Percentiles rank a stretch among this genome's conserved stretches.
phyloP scores from a whole-genome alignment of 2,113 vertebrate genomes.

The Egretta garzetta region DNA sequence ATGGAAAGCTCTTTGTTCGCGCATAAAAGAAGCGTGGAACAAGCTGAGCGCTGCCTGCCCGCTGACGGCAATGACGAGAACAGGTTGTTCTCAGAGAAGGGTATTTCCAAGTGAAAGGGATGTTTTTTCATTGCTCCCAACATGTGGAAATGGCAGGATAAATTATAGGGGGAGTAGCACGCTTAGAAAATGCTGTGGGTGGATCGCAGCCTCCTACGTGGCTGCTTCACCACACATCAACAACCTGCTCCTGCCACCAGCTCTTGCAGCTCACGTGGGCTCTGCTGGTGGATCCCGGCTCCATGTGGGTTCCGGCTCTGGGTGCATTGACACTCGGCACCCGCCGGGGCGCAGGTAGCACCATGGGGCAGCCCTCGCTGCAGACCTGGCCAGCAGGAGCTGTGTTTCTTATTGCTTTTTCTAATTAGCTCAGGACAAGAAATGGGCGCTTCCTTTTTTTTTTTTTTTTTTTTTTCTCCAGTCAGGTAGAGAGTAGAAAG shows the following conservation, averaged over 20 bases:
- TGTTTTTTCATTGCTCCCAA: constrained; percentile 40
- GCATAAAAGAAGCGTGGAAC: constrained; percentile 44
- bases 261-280: background rate
- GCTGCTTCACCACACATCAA: constrained; percentile 22
- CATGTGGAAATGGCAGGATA: constrained; percentile 45
- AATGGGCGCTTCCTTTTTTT: background rate
- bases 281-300: background rate
- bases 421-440: background rate
- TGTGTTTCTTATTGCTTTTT: background rate
- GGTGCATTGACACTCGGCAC: fast-evolving
- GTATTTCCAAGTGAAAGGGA: constrained; percentile 61
- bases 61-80: constrained; percentile 16
- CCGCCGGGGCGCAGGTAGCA: fast-evolving
- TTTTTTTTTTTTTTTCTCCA: no score
- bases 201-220: background rate
- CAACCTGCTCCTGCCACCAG: background rate
- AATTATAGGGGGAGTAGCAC: constrained; percentile 53
- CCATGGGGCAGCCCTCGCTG: fast-evolving
- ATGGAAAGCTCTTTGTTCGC: constrained; percentile 24
- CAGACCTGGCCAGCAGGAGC: background rate
- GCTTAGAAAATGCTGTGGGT: constrained; percentile 20
- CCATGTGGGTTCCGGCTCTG: background rate
- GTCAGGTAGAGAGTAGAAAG: background rate
- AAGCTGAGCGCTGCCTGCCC: constrained; percentile 18
- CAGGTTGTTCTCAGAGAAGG: constrained; percentile 54